A percentile compares a stretch with the other conserved stretches of the same genome.
Evolutionary conservation across 2,888 invertebrate species (phyloP).

Genomic region (Hedya salicella): DNA sequence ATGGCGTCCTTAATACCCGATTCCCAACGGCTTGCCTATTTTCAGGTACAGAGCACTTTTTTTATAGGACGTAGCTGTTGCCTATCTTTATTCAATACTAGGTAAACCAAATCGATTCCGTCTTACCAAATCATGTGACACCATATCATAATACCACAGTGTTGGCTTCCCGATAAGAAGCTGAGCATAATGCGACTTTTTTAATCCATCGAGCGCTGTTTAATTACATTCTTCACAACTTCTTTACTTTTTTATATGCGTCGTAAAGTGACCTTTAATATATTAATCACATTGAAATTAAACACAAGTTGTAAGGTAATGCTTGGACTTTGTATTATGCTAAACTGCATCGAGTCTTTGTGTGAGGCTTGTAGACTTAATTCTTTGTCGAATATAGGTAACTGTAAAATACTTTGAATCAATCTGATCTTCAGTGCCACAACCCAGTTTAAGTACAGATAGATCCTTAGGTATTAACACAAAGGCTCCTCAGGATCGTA

Average conservation of each 20-base stretch:
- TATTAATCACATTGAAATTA: slow-evolving; percentile 28
- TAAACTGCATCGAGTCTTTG: slow-evolving; percentile 35
- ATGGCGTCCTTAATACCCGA: no score
- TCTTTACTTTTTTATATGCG: slow-evolving; percentile 7
- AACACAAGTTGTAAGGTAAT: slow-evolving; percentile 25
- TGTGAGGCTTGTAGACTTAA: slow-evolving; percentile 21
- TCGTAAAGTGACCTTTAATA: slow-evolving; percentile 4
- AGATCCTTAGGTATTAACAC: no score
- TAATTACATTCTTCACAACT: background rate
- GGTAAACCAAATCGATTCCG: no score
- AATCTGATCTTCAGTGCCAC: no score
- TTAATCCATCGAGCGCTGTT: background rate
- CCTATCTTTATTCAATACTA: no score
- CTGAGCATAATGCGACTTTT: background rate
- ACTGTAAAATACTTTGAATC: background rate
- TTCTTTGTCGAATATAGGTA: background rate
- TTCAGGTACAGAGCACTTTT: no score
- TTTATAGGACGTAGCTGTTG: no score
- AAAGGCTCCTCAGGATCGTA: no score
- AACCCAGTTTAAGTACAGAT: no score
- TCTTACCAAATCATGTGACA: no score
- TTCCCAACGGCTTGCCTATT: no score
- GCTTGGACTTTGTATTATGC: slow-evolving; percentile 37
- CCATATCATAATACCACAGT: no score
- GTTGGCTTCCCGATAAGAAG: background rate